phyloP scores from a whole-genome alignment of 2,888 invertebrate genomes.

The Danaus chrysippus region DNA sequence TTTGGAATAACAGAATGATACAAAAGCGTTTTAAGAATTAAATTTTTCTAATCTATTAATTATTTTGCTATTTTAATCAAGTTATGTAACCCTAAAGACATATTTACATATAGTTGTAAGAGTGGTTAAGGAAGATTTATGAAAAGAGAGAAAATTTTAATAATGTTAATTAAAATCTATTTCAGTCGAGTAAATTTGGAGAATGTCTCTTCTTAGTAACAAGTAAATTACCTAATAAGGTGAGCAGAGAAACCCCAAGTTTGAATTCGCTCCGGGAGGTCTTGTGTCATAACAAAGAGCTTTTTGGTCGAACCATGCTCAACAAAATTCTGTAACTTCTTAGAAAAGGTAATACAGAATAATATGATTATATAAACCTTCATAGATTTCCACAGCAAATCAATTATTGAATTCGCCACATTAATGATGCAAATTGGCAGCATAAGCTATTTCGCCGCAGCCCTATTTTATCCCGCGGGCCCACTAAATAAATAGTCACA shows the following conservation, averaged over 20 bases:
- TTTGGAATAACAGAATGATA: too few species aligned
- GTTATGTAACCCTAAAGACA: background rate
- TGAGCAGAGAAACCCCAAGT: background rate
- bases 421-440: slow-evolving; percentile 71
- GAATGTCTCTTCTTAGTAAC: background rate
- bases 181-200: background rate
- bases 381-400: slow-evolving; percentile 62
- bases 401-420: slow-evolving; percentile 56
- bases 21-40: too few species aligned
- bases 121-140: background rate
- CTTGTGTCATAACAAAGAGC: background rate
- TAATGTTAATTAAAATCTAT: slow-evolving; percentile 6
- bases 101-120: background rate
- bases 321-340: background rate
- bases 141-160: background rate
- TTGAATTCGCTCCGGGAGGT: background rate
- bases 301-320: background rate
- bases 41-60: too few species aligned
- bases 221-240: slow-evolving; percentile 6
- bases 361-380: slow-evolving; percentile 13
- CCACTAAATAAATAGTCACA: slow-evolving; percentile 58
- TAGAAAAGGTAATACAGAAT: slow-evolving; percentile 5
- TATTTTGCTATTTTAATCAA: too few species aligned
- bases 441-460: slow-evolving; percentile 60
- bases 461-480: slow-evolving; percentile 51